These are phyloP conservation scores for Troides helena DNA, from an alignment of 2,888 invertebrate species.

Conservation along the genomic window DNA sequence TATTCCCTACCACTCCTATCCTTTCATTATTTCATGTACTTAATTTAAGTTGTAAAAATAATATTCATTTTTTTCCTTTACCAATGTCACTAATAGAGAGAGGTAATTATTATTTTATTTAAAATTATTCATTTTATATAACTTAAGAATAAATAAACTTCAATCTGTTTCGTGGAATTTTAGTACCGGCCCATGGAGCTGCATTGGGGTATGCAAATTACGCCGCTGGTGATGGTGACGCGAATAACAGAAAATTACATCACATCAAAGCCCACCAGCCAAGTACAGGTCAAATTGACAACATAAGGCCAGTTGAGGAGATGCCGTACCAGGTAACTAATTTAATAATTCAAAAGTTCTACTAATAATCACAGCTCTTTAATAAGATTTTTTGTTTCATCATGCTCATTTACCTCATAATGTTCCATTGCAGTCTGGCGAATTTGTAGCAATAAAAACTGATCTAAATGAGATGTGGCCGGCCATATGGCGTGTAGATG, in stretches of 20 bases:
- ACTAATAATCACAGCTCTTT: background rate
- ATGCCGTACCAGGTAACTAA: slow-evolving; percentile 80
- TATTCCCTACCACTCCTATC: slow-evolving; percentile 51
- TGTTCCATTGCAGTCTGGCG: slow-evolving; percentile 85
- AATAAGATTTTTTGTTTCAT: background rate
- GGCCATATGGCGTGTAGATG: slow-evolving; percentile 94
- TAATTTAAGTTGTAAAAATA: slow-evolving; percentile 17
- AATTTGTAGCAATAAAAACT: slow-evolving; percentile 92
- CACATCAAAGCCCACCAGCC: slow-evolving; percentile 76
- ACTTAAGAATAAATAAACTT: background rate
- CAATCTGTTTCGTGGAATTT: slow-evolving; percentile 37
- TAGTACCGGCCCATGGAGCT: slow-evolving; percentile 78
- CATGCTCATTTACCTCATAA: background rate
- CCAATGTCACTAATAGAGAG: slow-evolving; percentile 13
- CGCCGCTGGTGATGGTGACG: slow-evolving; percentile 65
- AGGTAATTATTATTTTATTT: slow-evolving; percentile 27
- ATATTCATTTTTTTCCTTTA: slow-evolving; percentile 5
- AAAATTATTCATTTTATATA: background rate
- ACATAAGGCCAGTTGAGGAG: slow-evolving; percentile 72
- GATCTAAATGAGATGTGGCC: slow-evolving; percentile 91
- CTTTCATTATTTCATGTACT: slow-evolving; percentile 12
- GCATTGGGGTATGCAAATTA: slow-evolving; percentile 82
- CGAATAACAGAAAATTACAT: slow-evolving; percentile 66
- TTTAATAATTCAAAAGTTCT: background rate
- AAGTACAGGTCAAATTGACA: slow-evolving; percentile 64